Conservation (phyloP, 2,113 vertebrate genomes). For the Morphnarchus princeps region DNA sequence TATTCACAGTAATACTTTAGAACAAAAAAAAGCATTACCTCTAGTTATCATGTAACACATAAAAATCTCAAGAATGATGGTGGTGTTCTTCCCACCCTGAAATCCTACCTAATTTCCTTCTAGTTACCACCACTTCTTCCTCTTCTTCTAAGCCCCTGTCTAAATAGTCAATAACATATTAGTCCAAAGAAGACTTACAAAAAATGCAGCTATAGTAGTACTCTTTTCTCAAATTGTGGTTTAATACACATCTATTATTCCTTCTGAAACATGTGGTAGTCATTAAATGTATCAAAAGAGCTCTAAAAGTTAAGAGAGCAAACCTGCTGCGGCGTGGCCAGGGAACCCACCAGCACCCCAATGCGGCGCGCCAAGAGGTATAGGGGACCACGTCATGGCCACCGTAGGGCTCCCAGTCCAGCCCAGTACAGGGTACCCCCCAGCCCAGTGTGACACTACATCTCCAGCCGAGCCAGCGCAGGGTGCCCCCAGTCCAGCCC, state of each 20-base stretch:
- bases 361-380: fast-evolving
- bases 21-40: background rate
- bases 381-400: fast-evolving
- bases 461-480: background rate
- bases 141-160: background rate
- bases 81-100: background rate
- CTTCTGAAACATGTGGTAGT: background rate
- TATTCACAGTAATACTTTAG: background rate
- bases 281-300: background rate
- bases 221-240: background rate
- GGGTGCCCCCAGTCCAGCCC: background rate
- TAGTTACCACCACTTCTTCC: background rate
- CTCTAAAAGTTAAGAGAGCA: background rate
- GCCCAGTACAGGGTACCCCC: background rate
- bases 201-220: background rate
- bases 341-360: fast-evolving
- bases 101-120: background rate
- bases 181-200: background rate
- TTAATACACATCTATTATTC: background rate
- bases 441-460: background rate
- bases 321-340: background rate
- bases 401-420: background rate
- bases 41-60: background rate
- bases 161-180: background rate
- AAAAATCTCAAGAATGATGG: background rate